Evolutionary conservation across 2,113 vertebrate species (phyloP), one percentile per base, ranked within the genome.

Genomic region (Ploceus nigricollis): DNA sequence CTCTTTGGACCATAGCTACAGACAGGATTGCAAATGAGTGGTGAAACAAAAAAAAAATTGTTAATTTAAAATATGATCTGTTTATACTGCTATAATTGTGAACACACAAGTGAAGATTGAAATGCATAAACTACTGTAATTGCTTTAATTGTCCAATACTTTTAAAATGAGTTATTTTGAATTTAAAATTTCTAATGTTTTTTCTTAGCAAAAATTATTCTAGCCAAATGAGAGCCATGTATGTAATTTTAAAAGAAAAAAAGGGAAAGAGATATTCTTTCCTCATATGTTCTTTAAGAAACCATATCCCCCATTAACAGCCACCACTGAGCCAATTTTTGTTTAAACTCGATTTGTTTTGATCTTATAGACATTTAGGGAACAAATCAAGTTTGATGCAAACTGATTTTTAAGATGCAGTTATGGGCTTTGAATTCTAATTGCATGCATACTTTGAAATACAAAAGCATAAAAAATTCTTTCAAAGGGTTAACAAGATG

Each of bases 261-360:
- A 57, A 68, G 10, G 22, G 24, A 93, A 44, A 90, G n/a, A 92
- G 27, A 81, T 44, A 77, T 42, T 87, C n/a, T 70, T 90, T 87
- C 9, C 31, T 86, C 64, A 44, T 85, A 73, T 89, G 77, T 84
- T 97, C 65, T 82, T 64, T 85, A 42, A 78, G 82, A 95, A 93
- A 92, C 28, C 51, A 44, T 47, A 90, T 77, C 37, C 54, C 69
- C 70, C 8, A 13, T 80, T 86, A 88, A 91, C 71, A 69, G 71
- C 75, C 64, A 90, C 57, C 83, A 76, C 33, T 25, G 61, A 95
- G 93, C 33, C 86, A 94, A 87, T 81, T 94, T 87, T 90, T 90
- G 56, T 94, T 95, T 84, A 83, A 92, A 90, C 58, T 81, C 77
- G 35, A 73, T 82, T 89, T 91, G 22, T 45, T 96, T 95, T 80